Base-by-base conservation (phyloP, 2,797 vertebrate species). In the Myoxocephalus aenaeus region DNA sequence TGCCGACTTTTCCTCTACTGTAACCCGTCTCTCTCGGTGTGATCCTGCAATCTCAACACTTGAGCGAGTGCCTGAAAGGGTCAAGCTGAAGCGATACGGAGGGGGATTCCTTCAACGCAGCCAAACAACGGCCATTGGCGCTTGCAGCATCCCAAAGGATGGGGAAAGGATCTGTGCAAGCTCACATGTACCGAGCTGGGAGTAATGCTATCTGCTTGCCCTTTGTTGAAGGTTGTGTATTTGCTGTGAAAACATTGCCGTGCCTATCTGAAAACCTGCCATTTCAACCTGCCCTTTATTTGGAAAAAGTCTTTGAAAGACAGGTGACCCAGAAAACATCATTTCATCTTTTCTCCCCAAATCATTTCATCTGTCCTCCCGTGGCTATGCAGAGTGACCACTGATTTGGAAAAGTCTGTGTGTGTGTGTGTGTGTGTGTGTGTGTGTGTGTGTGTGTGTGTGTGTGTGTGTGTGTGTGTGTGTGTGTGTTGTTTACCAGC, bases 301-400 rank as follows among this genome's bases (percentile, higher is more conserved):
- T 42, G 51, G 40, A 74, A 67, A 66, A 66, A 68, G 12, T 73
- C 36, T 83, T 80, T 79, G 50, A 79, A 76, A 75, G 83, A 76
- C 85, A 85, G 63, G 48, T 91, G 85, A 92, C 69, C 85, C 75
- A 68, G 75, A 38, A 86, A 82, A 86, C 64, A 68, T 69, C 18
- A 86, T 86, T 80, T 67, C 9, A 57, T 77, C 46, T 66, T 77
- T 79, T 79, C 75, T 53, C 29, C 44, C 17, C 27, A 75, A 78
- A 83, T 81, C 42, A 73, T 80, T 89, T 86, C 10, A 69, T 70
- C 77, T 79, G 40, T 82, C 50, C 48, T 17, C 77, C 32, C 76
- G 53, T 75, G 54, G 17, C 50, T 70, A 54, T 75, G 70, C 63
- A 74, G 56, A 65, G 36, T 71, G 48, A 64, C 58, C 58, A 50